Conservation (phyloP, 23 tunicate genomes). For the Styela plicata region DNA sequence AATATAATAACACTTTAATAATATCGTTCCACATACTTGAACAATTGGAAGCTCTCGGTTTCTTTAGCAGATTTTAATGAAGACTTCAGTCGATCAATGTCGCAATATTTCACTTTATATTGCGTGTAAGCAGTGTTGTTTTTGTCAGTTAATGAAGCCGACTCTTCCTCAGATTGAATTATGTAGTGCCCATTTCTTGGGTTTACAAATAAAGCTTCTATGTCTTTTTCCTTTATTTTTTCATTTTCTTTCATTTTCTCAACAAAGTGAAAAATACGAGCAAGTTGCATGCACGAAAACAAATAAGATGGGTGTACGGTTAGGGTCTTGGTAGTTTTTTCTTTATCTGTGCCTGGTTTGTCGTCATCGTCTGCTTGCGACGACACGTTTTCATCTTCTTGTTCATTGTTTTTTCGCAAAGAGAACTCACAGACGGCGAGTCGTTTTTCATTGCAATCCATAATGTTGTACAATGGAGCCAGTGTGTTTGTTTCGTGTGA, state of each 20-base stretch:
- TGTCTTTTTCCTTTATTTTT: too few relatives aligned
- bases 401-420: not conserved
- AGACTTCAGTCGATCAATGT: not conserved
- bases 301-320: not conserved
- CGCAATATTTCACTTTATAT: constrained; percentile 4
- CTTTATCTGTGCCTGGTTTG: not conserved
- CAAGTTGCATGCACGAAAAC: constrained; percentile 7
- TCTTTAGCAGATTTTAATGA: not conserved
- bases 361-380: not conserved
- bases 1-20: too few relatives aligned
- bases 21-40: too few relatives aligned
- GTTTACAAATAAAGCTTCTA: too few relatives aligned
- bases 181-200: not conserved
- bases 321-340: not conserved
- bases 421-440: constrained; percentile 27
- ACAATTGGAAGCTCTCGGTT: not conserved
- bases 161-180: not conserved
- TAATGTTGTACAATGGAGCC: constrained; percentile 6
- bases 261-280: not conserved
- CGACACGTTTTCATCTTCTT: not conserved
- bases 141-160: not conserved
- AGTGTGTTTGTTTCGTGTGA: not conserved
- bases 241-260: not conserved
- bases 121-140: not conserved
- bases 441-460: constrained; percentile 14